phyloP scores from a whole-genome alignment of 2,888 invertebrate species.

The Dynastes grantii region DNA sequence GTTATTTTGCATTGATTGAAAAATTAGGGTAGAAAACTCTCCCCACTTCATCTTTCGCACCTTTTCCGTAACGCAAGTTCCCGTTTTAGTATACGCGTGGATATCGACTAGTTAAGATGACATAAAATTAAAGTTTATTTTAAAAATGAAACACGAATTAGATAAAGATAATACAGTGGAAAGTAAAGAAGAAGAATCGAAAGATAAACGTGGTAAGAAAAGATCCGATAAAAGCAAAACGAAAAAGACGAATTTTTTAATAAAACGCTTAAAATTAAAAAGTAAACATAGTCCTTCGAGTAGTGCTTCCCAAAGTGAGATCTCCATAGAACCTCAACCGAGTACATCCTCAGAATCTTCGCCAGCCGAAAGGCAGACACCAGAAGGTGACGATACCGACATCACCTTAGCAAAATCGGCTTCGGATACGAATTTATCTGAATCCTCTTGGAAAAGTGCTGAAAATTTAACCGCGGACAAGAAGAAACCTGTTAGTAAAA shows the following conservation, averaged over 20 bases:
- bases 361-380: constrained; percentile 60
- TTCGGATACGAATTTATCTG: constrained; percentile 65
- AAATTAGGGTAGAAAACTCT: constrained; percentile 18
- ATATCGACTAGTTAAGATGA: constrained; percentile 50
- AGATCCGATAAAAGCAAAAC: constrained; percentile 51
- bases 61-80: constrained; percentile 13
- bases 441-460: constrained; percentile 63
- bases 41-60: constrained; percentile 35
- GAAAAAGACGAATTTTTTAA: constrained; percentile 60
- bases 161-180: constrained; percentile 32
- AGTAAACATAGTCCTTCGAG: constrained; percentile 46
- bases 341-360: constrained; percentile 58
- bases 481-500: constrained; percentile 55
- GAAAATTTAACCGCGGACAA: constrained; percentile 58
- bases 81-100: constrained; percentile 35
- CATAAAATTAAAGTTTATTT: constrained; percentile 29
- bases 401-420: constrained; percentile 61
- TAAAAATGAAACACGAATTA: constrained; percentile 50
- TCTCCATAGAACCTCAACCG: constrained; percentile 51
- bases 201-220: constrained; percentile 43
- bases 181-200: constrained; percentile 29
- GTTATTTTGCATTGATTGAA: neutral
- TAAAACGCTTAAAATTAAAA: constrained; percentile 63
- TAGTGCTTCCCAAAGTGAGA: constrained; percentile 50
- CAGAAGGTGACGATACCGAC: constrained; percentile 62